Base-by-base conservation (phyloP, 2,888 invertebrate species). In the Myopa tessellatipennis region DNA sequence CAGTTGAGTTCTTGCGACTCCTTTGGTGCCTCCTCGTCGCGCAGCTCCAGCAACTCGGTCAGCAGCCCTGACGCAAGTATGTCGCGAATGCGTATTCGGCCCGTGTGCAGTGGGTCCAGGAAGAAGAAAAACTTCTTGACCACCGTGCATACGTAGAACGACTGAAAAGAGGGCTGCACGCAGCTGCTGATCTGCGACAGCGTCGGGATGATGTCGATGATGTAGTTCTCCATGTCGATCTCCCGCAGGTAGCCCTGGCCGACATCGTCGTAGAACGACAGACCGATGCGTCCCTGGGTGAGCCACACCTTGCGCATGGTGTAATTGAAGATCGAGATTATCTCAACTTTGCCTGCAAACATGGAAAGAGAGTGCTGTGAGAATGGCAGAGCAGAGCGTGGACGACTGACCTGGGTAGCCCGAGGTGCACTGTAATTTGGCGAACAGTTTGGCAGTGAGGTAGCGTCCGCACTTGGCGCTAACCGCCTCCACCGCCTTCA, bases 111-210 rank as follows among this genome's bases (percentile, higher is more conserved):
- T 0, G 96, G 96, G 88, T 98, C 98, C 16, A 99, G 90, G 87
- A 98, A 98, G 90, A 99, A 99, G 84, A 98, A 92, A 90, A 99
- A 98, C 88, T 98, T 98, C 83, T 98, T 92, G 0, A 97, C 97
- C 4, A 97, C 98, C 0, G 98, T 98, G 87, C 98, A 98, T 34
- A 98, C 95, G 88, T 98, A 99, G 90, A 98, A 98, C 14, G 95
- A 96, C 85, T 97, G 96, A 90, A 98, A 98, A 0, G 97, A 96
- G 55, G 95, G 94, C 88, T 98, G 97, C 74, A 98, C 89, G 0
- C 96, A 96, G 0, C 96, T 96, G 87, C 97, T 95, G 4, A 98
- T 90, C 76, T 98, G 97, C 0, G 96, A 95, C 60, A 98, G 89
- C 0, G 98, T 97, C 0, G 98, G 98, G 75, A 98, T 95, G 76